Evolutionary conservation across 2,888 invertebrate species (phyloP).

Genomic region (Leucozona laternaria): DNA sequence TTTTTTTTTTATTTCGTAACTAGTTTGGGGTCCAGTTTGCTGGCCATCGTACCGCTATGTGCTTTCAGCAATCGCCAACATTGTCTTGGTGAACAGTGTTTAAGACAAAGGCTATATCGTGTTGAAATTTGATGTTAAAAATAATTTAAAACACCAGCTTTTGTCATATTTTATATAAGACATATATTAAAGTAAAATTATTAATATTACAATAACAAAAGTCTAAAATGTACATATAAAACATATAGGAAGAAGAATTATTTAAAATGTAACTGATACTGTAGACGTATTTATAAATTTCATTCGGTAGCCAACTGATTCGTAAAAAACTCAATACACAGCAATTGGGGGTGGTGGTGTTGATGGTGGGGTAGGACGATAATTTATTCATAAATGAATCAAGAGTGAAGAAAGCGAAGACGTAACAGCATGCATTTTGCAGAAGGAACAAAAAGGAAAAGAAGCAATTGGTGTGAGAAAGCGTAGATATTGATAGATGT

Average conservation of each 20-base stretch:
- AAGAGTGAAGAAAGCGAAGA: not conserved
- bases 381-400: slow-evolving; percentile 25
- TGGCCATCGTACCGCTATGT: too few species aligned
- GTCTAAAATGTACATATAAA: slow-evolving; percentile 74
- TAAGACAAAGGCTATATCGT: not conserved
- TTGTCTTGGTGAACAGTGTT: too few species aligned
- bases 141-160: slow-evolving; percentile 1
- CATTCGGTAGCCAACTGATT: slow-evolving; percentile 60
- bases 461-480: slow-evolving; percentile 39
- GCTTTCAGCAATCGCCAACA: too few species aligned
- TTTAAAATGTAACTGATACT: slow-evolving; percentile 62
- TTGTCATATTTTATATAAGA: slow-evolving; percentile 75
- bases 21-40: too few species aligned
- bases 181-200: slow-evolving; percentile 73
- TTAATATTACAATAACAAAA: slow-evolving; percentile 72
- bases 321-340: slow-evolving; percentile 54
- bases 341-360: not conserved
- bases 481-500: slow-evolving; percentile 37
- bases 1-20: too few species aligned
- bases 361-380: slow-evolving; percentile 25
- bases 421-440: not conserved
- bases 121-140: not conserved
- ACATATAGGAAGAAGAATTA: slow-evolving; percentile 61
- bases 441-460: slow-evolving; percentile 24
- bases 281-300: slow-evolving; percentile 45